phyloP scores from a whole-genome alignment of 2,113 vertebrate species.

The Sigmodon hispidus region DNA sequence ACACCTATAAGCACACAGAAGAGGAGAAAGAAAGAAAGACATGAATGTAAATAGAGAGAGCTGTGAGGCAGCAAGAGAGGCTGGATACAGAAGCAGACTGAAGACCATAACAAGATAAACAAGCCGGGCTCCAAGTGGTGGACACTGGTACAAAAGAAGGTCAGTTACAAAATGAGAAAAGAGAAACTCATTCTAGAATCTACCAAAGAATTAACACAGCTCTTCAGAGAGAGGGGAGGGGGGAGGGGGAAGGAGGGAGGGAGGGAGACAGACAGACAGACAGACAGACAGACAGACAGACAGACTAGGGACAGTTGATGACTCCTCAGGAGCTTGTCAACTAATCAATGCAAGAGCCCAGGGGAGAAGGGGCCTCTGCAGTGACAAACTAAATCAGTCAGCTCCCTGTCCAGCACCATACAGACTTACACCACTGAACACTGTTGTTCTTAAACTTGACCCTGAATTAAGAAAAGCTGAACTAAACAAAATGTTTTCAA shows the following conservation, averaged over 20 bases:
- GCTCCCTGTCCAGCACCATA: neutral
- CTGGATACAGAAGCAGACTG: neutral
- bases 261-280: neutral
- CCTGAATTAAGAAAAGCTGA: neutral
- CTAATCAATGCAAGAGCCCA: neutral
- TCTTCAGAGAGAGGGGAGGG: neutral
- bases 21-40: neutral
- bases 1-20: constrained; percentile 7
- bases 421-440: neutral
- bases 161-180: neutral
- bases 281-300: neutral
- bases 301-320: neutral
- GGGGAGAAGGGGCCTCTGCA: neutral
- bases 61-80: neutral
- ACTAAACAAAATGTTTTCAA: neutral
- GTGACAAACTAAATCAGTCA: constrained; percentile 11
- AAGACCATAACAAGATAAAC: neutral
- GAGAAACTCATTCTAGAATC: neutral
- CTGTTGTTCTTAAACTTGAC: neutral
- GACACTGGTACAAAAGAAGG: neutral
- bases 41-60: constrained; percentile 3
- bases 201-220: constrained; percentile 25
- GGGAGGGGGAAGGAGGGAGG: neutral
- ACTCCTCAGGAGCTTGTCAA: neutral
- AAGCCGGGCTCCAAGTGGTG: neutral